phyloP scores from a whole-genome alignment of 2,797 vertebrate species.

The Rachycentron canadum region DNA sequence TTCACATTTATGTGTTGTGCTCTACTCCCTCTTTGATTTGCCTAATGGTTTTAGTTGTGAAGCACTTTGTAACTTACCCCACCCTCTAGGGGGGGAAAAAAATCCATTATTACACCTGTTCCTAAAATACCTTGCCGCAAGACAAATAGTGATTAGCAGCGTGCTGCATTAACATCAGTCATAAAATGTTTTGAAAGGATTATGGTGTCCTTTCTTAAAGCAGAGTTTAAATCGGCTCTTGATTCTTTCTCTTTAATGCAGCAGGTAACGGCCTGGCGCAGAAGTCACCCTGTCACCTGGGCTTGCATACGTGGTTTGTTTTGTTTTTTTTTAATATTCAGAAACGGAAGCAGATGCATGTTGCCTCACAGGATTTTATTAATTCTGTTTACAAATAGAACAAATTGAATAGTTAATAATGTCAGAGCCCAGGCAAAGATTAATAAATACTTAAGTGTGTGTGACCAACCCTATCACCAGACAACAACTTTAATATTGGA shows the following conservation, averaged over 20 bases:
- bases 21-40: background rate
- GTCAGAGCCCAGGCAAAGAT: background rate
- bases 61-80: background rate
- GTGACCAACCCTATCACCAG: background rate
- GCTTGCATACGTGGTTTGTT: background rate
- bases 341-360: background rate
- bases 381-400: background rate
- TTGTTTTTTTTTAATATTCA: background rate
- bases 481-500: background rate
- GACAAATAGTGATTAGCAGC: slow-evolving; percentile 27
- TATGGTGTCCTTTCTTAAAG: slow-evolving; percentile 6
- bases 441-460: background rate
- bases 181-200: slow-evolving; percentile 18
- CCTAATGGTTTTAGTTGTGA: slow-evolving; percentile 2
- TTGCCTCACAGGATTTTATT: background rate
- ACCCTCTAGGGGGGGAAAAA: background rate
- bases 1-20: background rate
- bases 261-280: background rate
- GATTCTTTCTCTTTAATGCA: background rate
- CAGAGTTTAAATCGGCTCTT: background rate
- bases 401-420: background rate
- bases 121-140: slow-evolving; percentile 7
- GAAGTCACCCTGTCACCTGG: background rate
- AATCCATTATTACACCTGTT: slow-evolving; percentile 7
- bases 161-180: slow-evolving; percentile 7